phyloP scores from a whole-genome alignment of 2,113 vertebrate species.

The Rattus rattus region DNA sequence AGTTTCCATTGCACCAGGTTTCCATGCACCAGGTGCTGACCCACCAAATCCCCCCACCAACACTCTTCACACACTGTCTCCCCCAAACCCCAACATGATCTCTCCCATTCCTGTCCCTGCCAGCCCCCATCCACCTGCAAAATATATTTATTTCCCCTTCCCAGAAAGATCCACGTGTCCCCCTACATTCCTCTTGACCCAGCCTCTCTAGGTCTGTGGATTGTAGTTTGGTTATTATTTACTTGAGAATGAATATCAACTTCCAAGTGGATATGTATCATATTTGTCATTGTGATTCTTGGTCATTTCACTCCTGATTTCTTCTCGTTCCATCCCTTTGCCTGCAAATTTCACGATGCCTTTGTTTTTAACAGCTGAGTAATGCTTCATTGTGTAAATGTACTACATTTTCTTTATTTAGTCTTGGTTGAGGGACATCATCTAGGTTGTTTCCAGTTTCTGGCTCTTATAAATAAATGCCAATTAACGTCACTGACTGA shows the following conservation, averaged over 20 bases:
- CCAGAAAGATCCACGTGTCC: not conserved
- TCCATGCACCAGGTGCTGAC: not conserved
- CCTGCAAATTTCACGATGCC: not conserved
- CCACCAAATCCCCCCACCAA: not conserved
- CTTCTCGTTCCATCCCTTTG: not conserved
- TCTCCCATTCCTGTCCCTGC: not conserved
- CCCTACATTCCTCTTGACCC: not conserved
- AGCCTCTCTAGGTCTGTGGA: not conserved
- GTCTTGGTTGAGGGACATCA: not conserved
- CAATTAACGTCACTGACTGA: not conserved
- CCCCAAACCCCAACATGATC: not conserved
- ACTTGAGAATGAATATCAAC: not conserved
- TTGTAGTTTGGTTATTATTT: not conserved
- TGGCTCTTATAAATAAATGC: not conserved
- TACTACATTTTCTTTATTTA: not conserved
- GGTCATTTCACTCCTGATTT: not conserved
- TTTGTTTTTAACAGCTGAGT: not conserved
- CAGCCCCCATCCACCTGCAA: not conserved
- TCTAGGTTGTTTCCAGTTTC: not conserved
- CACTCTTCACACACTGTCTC: not conserved
- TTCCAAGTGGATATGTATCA: not conserved
- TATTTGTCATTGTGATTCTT: not conserved
- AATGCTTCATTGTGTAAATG: not conserved
- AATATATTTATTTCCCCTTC: not conserved
- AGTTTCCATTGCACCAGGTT: not conserved